Conservation (phyloP, 2,888 invertebrate species). For the Amitus sp. region DNA sequence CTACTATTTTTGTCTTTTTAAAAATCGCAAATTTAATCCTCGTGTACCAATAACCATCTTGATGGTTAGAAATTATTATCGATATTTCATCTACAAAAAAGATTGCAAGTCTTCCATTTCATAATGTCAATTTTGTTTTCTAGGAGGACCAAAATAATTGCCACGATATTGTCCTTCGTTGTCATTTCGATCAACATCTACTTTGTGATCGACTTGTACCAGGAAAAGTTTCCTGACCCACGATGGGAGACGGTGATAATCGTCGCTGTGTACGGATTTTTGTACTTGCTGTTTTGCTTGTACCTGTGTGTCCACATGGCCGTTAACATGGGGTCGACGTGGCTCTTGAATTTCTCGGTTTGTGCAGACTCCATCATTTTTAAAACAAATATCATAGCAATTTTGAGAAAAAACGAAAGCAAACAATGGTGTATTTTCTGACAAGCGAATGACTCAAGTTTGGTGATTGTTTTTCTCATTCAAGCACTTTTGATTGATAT, state of each 20-base stretch:
- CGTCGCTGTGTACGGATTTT: constrained; percentile 69
- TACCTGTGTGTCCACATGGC: constrained; percentile 81
- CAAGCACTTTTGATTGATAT: constrained; percentile 11
- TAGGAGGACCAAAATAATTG: constrained; percentile 76
- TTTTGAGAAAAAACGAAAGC: too few species aligned
- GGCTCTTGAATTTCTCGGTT: constrained; percentile 68
- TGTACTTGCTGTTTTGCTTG: constrained; percentile 78
- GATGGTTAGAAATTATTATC: too few species aligned
- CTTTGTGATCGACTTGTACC: too few species aligned
- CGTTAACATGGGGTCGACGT: constrained; percentile 73
- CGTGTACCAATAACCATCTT: too few species aligned
- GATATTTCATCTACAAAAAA: too few species aligned
- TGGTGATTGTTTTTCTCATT: not conserved
- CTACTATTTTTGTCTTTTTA: too few species aligned
- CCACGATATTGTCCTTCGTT: constrained; percentile 74
- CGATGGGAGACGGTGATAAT: constrained; percentile 59
- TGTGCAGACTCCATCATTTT: constrained; percentile 46
- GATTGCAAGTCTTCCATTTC: too few species aligned
- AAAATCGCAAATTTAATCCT: too few species aligned
- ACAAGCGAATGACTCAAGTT: too few species aligned
- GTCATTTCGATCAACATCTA: constrained; percentile 84
- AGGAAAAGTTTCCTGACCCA: constrained; percentile 62
- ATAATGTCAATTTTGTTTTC: not conserved
- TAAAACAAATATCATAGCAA: too few species aligned
- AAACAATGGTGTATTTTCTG: too few species aligned